Evolutionary conservation across 2,113 vertebrate species (phyloP), one percentile per base, ranked within the genome.

Genomic region (Nycticorax nycticorax): DNA sequence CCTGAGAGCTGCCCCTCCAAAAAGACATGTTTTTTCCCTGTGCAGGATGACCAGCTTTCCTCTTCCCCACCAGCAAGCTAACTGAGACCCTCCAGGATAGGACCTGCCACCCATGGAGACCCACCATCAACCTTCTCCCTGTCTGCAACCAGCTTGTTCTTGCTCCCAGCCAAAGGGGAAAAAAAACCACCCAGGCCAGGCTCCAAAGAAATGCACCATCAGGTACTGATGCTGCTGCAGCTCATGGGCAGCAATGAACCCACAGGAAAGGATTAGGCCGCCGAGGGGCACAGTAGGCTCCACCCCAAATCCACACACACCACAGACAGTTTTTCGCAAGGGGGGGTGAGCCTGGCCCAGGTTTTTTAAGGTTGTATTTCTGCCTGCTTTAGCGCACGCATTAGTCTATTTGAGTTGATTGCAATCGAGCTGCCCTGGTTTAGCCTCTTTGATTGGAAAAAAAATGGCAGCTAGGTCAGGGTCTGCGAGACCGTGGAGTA

Each of bases 291-390:
- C 32, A 57, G 56, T 56, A 78, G 30, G 66, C 77, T 95, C 7
- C 1, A 35, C 35, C 35, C n/a, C 12, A 28, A 62, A 83, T 16
- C 71, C 1, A 1, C 14, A 10, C 0, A 0, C 63, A 60, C 75
- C 85, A 30, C n/a, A 69, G 62, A 78, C 7, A 9, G 33, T 18
- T 53, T 9, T 17, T 82, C 92, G 27, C 7, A 2, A 45, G 41
- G 17, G 33, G 47, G 26, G 28, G 4, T 0, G 5, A 78, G 27
- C 14, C 47, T 15, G 5, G 22, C 55, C 37, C 3, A 2, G 21
- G 41, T 17, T 22, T 57, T 86, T 52, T 50, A 63, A 30, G 8
- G 56, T 37, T 85, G 20, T 30, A 68, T 56, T 91, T 92, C 82
- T 43, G 32, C 55, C 43, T 56, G 23, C 41, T 57, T 64, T 81